Base-by-base conservation (phyloP, 2,888 invertebrate species). In the Rambutsinella grinnellia region DNA sequence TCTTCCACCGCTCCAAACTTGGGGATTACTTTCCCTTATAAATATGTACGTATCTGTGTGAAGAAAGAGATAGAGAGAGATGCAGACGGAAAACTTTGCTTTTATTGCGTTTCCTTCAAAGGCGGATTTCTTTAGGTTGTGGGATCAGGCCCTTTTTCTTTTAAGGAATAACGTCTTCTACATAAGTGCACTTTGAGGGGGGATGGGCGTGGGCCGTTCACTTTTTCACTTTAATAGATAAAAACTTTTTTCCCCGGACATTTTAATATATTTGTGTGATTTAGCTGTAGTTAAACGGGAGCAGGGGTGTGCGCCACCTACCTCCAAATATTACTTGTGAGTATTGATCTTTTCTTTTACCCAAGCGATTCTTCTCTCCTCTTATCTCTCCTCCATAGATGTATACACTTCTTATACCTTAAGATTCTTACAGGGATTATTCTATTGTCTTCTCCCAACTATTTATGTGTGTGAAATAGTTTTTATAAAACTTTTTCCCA, bases 61-160 rank as follows among this genome's bases (percentile, higher is more conserved):
- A n/a, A 49, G 49, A 49, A 19, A 44, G 44, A 44, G 44, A 44
- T 8, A 44, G 44, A 44, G 44, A 44, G 44, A 44, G n/a, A n/a
- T n/a, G 56, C n/a, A 36, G 24, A 54, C 21, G 23, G 19, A 75
- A 75, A 75, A 75, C 74, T 75, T 75, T 75, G 74, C 74, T 75
- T 75, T 75, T 75, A 60, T 67, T 75, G 46, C 72, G 56, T 63
- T 65, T 60, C 51, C 53, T 60, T 61, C 23, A 15, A 47, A 65
- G 57, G 49, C 19, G 13, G 6, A 36, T 36, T 13, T 36, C 13
- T 36, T 36, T 36, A 13, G 36, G 13, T 36, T 13, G 36, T 36
- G 6, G 5, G 6, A 8, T 36, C 13, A 5, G 6, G 6, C 54
- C 44, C 44, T 26, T 49, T 58, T 10, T 46, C 10, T 68, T 58